Base-by-base conservation (phyloP, 92 coral and sea anemone species). In the Phenganax stokvisi region DNA sequence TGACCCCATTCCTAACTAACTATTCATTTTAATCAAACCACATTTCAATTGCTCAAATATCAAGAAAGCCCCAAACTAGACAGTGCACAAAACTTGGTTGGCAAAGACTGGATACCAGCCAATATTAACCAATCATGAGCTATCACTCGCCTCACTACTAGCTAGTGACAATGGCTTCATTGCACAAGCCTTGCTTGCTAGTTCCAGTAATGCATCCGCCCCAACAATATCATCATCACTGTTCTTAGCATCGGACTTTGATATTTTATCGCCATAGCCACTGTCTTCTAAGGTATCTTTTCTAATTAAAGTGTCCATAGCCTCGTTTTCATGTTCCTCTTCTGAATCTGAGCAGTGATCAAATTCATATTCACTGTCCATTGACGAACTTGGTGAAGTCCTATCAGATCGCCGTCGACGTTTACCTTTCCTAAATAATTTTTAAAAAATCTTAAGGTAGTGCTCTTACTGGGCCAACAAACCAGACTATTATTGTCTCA, bases 341-440 rank as follows among this genome's bases (percentile, higher is more conserved):
- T 93, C 97, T 0, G 97, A 90, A 73, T 90, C 98, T n/a, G 89
- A 88, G 70, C 90, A 81, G 75, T 86, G 98, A 80, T 94, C 98
- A 86, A 94, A 94, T 83, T 92, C 98, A 70, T 89, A 94, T 80
- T 92, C 98, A 9, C 98, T 93, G 85, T 93, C 98, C 81, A 93
- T 86, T 11, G 98, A 93, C 0, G 98, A 93, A 71, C 88, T 94
- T 0, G 97, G 96, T 6, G 98, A 94, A 25, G 92, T 83, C 68
- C 87, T 86, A 56, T 90, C 84, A 57, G 85, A 83, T 80, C 83
- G 77, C 66, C 83, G 82, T 68, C 87, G 86, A 11, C 87, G 81
- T 74, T 87, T 86, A 57, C 86, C 83, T 62, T 85, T 72, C 13
- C 72, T 66, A 25, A 66, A 66, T 27, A 20, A 25, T 37, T 37